Percentiles rank a stretch among this genome's conserved stretches.
phyloP scores from a whole-genome alignment of 2,113 vertebrate genomes.

The Mastomys coucha region DNA sequence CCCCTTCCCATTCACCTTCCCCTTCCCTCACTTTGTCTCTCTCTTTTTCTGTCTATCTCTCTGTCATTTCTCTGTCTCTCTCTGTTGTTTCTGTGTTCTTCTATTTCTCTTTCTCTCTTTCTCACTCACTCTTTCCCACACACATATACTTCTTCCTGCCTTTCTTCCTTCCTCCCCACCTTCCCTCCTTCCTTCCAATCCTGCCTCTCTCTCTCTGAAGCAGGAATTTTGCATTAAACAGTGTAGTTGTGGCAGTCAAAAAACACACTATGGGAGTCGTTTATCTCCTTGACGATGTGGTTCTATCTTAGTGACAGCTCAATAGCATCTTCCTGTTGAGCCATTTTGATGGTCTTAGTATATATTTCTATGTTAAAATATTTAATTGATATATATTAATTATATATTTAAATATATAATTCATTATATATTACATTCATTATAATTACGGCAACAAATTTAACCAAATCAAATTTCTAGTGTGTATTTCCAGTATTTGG shows the following conservation, averaged over 20 bases:
- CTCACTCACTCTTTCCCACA: background rate
- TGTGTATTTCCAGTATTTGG: background rate
- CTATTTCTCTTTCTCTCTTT: fast-evolving
- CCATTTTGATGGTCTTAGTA: background rate
- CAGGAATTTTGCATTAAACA: background rate
- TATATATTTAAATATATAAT: background rate
- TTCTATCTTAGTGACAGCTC: background rate
- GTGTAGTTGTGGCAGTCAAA: background rate
- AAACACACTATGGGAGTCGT: too few relatives aligned
- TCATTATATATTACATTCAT: too few relatives aligned
- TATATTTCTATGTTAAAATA: background rate
- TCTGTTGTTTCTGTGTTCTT: too few relatives aligned
- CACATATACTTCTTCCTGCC: too few relatives aligned
- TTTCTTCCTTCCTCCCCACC: too few relatives aligned
- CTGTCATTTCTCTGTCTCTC: background rate
- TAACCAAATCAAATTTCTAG: background rate
- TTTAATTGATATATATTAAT: background rate
- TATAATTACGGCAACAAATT: background rate
- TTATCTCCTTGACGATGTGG: background rate
- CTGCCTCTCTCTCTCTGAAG: background rate
- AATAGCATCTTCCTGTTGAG: background rate
- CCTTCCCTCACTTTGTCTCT: too few relatives aligned
- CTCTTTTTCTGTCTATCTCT: background rate
- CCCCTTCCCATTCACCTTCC: background rate
- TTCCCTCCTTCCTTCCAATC: background rate